Percentiles rank a stretch among this genome's conserved stretches.
These are phyloP conservation scores for Holothuria scabra DNA, from an alignment of 53 echinoderm and acorn worm species.

Conservation along the genomic window DNA sequence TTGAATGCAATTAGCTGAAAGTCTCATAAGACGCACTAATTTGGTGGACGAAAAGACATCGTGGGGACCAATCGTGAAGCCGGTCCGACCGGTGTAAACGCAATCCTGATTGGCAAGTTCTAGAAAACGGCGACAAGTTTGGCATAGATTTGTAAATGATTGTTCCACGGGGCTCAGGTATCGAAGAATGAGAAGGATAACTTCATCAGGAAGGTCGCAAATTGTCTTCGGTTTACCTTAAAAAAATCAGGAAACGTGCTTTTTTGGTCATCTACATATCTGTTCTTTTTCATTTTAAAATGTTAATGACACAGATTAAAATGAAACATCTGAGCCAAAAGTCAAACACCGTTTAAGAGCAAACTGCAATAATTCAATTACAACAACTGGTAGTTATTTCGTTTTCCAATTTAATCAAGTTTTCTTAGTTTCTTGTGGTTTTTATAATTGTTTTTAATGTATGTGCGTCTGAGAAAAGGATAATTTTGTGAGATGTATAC, in stretches of 20 bases:
- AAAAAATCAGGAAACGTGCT: not conserved
- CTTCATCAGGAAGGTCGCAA: constrained; percentile 21
- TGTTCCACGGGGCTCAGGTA: constrained; percentile 5
- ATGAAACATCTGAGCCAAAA: no score
- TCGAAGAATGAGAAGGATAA: not conserved
- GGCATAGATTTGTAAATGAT: not conserved
- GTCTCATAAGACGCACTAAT: not conserved
- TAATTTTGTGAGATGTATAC: no score
- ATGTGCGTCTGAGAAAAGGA: no score
- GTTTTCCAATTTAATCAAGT: no score
- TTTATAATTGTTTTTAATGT: no score
- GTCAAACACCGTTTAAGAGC: no score
- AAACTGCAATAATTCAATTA: no score
- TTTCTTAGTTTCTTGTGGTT: no score
- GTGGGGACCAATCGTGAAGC: constrained; percentile 4
- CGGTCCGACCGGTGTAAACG: not conserved
- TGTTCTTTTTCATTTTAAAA: no score
- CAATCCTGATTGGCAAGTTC: not conserved
- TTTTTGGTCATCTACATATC: no score
- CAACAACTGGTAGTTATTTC: no score
- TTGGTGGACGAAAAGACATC: not conserved
- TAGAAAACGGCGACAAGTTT: constrained; percentile 12
- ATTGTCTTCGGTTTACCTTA: not conserved
- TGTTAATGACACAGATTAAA: no score
- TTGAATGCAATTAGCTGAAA: constrained; percentile 48